These are phyloP conservation scores for Micoletzkya japonica DNA, from an alignment of 2,888 invertebrate genomes.

Conservation along the genomic window DNA sequence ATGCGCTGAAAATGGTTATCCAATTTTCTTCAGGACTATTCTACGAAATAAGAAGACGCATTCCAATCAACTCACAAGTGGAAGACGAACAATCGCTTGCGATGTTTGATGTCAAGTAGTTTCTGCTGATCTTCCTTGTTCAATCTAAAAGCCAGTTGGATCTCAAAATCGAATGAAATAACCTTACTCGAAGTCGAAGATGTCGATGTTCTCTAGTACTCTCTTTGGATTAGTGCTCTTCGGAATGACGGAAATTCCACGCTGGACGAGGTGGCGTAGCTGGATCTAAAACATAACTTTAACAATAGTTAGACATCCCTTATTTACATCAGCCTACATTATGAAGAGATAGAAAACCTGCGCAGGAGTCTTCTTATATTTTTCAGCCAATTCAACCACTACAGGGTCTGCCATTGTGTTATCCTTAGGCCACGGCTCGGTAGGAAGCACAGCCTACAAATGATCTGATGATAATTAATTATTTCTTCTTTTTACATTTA, in stretches of 20 bases:
- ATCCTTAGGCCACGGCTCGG: slow-evolving; percentile 44
- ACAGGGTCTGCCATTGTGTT: slow-evolving; percentile 43
- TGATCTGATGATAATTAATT: too few relatives aligned
- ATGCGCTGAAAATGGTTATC: slow-evolving; percentile 12
- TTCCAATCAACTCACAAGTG: slow-evolving; percentile 47
- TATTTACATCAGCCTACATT: too few relatives aligned
- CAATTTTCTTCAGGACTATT: background rate
- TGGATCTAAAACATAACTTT: slow-evolving; percentile 34
- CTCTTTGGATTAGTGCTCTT: slow-evolving; percentile 45
- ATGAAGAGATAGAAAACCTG: too few relatives aligned
- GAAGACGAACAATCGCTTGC: slow-evolving; percentile 40
- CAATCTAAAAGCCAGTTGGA: slow-evolving; percentile 30
- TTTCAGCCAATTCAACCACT: slow-evolving; percentile 39
- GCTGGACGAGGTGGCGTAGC: slow-evolving; percentile 47
- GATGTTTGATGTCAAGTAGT: slow-evolving; percentile 35
- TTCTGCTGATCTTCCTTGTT: slow-evolving; percentile 45
- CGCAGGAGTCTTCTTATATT: slow-evolving; percentile 48
- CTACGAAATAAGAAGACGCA: too few relatives aligned
- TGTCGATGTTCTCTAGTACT: slow-evolving; percentile 49
- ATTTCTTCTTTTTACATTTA: too few relatives aligned
- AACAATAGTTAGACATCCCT: too few relatives aligned
- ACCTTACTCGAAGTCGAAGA: slow-evolving; percentile 53
- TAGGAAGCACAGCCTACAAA: slow-evolving; percentile 42
- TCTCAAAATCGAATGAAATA: too few relatives aligned
- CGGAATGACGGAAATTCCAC: slow-evolving; percentile 49